A percentile compares a stretch with the other conserved stretches of the same genome.
Conservation (phyloP, 2,888 invertebrate genomes). For the Cataglyphis rosenhaueri region DNA sequence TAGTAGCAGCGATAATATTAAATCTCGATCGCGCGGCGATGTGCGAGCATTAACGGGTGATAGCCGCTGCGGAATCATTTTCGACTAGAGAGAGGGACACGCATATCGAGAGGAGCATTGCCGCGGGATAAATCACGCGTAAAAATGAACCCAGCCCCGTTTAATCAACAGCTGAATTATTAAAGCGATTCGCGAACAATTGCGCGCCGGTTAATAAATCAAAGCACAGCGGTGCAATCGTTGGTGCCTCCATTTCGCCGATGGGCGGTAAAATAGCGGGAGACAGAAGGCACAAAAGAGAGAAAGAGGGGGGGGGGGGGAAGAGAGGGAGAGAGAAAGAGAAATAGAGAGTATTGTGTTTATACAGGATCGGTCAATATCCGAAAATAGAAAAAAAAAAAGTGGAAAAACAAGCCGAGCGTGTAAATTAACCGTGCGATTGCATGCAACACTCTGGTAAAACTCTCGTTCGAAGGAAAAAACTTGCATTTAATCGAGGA, state of each 20-base stretch:
- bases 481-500: slow-evolving; percentile 37
- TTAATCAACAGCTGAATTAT: slow-evolving; percentile 84
- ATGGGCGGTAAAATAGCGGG: slow-evolving; percentile 51
- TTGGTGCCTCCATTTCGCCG: slow-evolving; percentile 64
- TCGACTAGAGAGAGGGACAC: slow-evolving; percentile 56
- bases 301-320: not conserved
- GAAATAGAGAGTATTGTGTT: slow-evolving; percentile 53
- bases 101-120: slow-evolving; percentile 55
- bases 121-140: slow-evolving; percentile 78
- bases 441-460: slow-evolving; percentile 50
- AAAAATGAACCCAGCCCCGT: slow-evolving; percentile 81
- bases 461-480: slow-evolving; percentile 33
- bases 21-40: slow-evolving; percentile 34
- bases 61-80: slow-evolving; percentile 49
- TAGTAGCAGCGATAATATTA: slow-evolving; percentile 34
- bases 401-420: slow-evolving; percentile 54
- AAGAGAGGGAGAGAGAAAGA: slow-evolving; percentile 11
- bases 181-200: slow-evolving; percentile 82
- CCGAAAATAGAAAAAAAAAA: slow-evolving; percentile 50
- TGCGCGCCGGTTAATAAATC: slow-evolving; percentile 82
- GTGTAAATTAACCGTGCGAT: slow-evolving; percentile 60
- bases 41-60: slow-evolving; percentile 43
- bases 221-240: slow-evolving; percentile 72
- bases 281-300: slow-evolving; percentile 39
- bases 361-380: slow-evolving; percentile 54